These are phyloP conservation scores for Pristiophorus japonicus DNA, from an alignment of 2,113 vertebrate species.

Conservation along the genomic window DNA sequence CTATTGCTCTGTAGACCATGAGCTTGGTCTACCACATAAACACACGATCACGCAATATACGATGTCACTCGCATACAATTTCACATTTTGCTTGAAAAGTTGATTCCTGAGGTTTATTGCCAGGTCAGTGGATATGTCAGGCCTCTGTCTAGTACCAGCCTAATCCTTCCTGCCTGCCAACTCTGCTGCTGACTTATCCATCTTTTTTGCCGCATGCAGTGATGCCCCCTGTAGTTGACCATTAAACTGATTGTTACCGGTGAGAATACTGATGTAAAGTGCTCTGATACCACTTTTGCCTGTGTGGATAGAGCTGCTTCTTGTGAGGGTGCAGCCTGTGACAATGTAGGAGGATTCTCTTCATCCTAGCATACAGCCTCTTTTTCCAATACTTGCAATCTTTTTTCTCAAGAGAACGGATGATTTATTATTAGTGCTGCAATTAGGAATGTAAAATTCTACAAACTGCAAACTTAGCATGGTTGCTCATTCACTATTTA, in stretches of 20 bases:
- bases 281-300: background rate
- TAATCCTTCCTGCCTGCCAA: background rate
- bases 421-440: background rate
- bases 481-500: background rate
- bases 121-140: background rate
- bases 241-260: no score
- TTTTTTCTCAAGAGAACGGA: background rate
- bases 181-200: background rate
- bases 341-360: background rate
- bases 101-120: background rate
- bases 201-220: background rate
- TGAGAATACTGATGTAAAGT: background rate
- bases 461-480: background rate
- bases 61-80: background rate
- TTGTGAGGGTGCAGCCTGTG: background rate
- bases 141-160: background rate
- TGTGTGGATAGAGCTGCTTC: background rate
- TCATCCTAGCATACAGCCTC: background rate
- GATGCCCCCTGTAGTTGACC: background rate
- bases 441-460: background rate
- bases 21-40: no score
- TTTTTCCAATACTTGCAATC: background rate
- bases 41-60: background rate
- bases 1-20: no score
- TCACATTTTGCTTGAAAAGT: background rate